Evolutionary conservation across 2,113 vertebrate genomes (phyloP), one percentile per base, ranked within the genome.

Genomic region (Hippotragus niger): DNA sequence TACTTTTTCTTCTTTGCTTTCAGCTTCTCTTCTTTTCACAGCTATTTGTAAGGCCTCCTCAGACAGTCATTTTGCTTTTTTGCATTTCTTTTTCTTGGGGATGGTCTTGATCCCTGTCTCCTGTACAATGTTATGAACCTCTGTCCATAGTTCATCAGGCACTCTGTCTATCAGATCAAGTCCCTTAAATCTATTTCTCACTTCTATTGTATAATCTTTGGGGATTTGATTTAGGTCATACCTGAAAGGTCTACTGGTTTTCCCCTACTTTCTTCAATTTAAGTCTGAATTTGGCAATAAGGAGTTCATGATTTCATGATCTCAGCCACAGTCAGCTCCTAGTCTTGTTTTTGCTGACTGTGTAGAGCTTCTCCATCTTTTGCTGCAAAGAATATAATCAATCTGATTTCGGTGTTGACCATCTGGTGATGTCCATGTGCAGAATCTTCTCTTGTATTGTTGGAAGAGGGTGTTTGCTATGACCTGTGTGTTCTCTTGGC

Each of bases 401-500:
- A 10, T 67, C n/a, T 67, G 2, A 67, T 67, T 67, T 67, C 36
- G 1, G 4, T 67, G 1, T 21, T 67, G 64, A n/a, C 64, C 17
- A 10, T 67, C 64, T 11, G 17, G n/a, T 36, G n/a, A 36, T 36
- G 17, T 36, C 64, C n/a, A 36, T 67, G 17, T 67, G 62, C 21
- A 21, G 64, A 36, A 2, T 67, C 64, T 67, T 36, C 33, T 11
- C 17, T 67, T 67, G 33, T 67, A 17, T 67, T 67, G 2, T 67
- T 36, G 33, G 33, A 36, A 71, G 4, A 5, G 17, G 8, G n/a
- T 71, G 64, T 21, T 36, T 71, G 17, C 17, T 71, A 21, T 36
- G 64, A 21, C 64, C 64, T 5, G 17, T 36, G n/a, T 0, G 0
- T 71, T 71, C n/a, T 36, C 17, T 36, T 36, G 64, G 17, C 4